phyloP scores from a whole-genome alignment of 1,140 invertebrate genomes.

The Pachyrhynchus sulphureomaculatus region DNA sequence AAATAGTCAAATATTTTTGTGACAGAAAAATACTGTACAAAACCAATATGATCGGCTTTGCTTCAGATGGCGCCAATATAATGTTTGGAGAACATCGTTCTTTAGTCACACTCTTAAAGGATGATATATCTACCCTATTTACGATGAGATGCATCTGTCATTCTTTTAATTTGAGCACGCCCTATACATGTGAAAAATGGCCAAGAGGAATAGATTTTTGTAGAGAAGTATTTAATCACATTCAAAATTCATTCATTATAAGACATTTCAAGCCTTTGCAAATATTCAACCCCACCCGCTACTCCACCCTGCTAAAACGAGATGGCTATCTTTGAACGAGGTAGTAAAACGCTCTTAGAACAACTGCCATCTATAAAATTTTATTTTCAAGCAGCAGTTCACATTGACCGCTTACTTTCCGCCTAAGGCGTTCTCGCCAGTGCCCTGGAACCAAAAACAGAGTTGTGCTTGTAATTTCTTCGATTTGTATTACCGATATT shows the following conservation, averaged over 20 bases:
- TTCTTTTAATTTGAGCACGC: constrained; percentile 45
- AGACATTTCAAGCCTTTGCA: constrained; percentile 40
- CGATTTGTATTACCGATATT: no score
- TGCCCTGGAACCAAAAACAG: no score
- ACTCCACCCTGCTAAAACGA: constrained; percentile 36
- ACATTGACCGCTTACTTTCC: no score
- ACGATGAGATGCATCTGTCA: constrained; percentile 48
- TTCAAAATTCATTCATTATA: constrained; percentile 23
- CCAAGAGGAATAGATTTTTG: constrained; percentile 33
- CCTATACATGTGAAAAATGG: constrained; percentile 38
- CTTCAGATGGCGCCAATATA: constrained; percentile 49
- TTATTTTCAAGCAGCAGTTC: no score
- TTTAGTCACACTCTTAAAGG: constrained; percentile 38
- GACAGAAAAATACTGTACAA: constrained; percentile 45
- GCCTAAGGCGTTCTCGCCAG: no score
- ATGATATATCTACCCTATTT: constrained; percentile 45
- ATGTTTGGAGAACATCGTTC: constrained; percentile 50
- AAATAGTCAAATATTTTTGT: constrained; percentile 6
- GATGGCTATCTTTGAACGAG: constrained; percentile 39
- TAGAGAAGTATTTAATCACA: constrained; percentile 38
- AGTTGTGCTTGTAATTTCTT: no score
- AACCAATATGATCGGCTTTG: constrained; percentile 50
- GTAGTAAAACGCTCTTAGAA: no score
- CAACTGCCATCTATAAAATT: no score
- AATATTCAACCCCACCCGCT: constrained; percentile 41